Percentiles rank a stretch among this genome's conserved stretches.
Evolutionary conservation across 2,113 vertebrate genomes (phyloP).

Genomic region (Notothenia rossii): DNA sequence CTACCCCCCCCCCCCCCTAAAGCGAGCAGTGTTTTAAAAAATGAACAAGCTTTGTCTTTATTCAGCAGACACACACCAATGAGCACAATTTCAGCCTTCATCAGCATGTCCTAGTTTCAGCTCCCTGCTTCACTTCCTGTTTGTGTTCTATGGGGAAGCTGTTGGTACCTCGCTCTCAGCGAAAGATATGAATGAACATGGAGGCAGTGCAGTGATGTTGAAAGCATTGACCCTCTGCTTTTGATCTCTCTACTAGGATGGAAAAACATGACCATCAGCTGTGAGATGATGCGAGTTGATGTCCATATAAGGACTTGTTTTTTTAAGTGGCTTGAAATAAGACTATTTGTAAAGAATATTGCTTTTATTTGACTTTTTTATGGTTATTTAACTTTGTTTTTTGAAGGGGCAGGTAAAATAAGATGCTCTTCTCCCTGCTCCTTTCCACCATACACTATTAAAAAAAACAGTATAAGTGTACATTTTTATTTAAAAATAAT

Average conservation of each 20-base stretch:
- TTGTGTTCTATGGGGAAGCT: not conserved
- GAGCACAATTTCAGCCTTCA: constrained; percentile 44
- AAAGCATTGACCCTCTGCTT: not conserved
- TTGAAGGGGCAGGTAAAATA: too few relatives aligned
- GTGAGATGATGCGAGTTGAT: constrained; percentile 4
- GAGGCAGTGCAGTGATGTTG: constrained; percentile 3
- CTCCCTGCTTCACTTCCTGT: constrained; percentile 31
- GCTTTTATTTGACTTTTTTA: too few relatives aligned
- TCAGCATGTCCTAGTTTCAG: constrained; percentile 51
- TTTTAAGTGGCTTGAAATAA: not conserved
- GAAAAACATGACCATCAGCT: not conserved
- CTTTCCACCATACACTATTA: too few relatives aligned
- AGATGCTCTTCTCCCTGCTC: too few relatives aligned
- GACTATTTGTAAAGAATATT: too few relatives aligned
- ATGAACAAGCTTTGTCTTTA: constrained; percentile 42
- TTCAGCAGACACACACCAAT: constrained; percentile 17
- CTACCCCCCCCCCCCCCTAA: not conserved
- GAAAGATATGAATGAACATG: constrained; percentile 16
- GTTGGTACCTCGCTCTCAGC: constrained; percentile 9
- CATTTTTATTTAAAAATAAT: too few relatives aligned
- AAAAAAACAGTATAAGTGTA: too few relatives aligned
- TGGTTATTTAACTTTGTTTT: too few relatives aligned
- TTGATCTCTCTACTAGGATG: constrained; percentile 6
- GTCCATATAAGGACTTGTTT: not conserved
- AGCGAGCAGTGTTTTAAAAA: constrained; percentile 31